Percentiles rank a stretch among this genome's conserved stretches.
Evolutionary conservation across 2,888 invertebrate genomes (phyloP).

Genomic region (Eumerus sabulonum): DNA sequence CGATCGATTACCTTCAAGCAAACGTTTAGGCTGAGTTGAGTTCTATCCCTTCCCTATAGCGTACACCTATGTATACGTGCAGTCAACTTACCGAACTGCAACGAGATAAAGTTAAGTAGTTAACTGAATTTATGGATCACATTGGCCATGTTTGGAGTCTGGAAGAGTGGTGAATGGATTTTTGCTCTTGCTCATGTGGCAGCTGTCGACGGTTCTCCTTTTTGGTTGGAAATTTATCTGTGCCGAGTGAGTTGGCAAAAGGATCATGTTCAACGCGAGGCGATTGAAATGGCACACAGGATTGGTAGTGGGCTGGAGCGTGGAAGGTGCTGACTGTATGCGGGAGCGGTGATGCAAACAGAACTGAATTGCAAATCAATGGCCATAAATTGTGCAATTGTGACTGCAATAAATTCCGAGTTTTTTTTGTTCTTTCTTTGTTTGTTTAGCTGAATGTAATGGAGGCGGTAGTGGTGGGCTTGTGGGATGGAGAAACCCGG

Average conservation of each 20-base stretch:
- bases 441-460: too few species aligned
- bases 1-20: constrained; percentile 68
- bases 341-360: background rate
- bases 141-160: constrained; percentile 49
- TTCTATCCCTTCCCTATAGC: constrained; percentile 1
- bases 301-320: too few species aligned
- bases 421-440: background rate
- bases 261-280: constrained; percentile 28
- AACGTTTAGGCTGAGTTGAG: constrained; percentile 22
- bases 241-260: constrained; percentile 38
- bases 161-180: constrained; percentile 21
- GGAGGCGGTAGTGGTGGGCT: too few species aligned
- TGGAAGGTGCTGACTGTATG: background rate
- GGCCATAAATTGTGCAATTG: constrained; percentile 26
- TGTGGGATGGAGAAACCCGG: too few species aligned
- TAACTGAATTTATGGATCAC: constrained; percentile 67
- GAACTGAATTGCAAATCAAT: constrained; percentile 1
- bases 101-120: constrained; percentile 63
- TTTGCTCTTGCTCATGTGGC: constrained; percentile 55
- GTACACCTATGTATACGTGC: constrained; percentile 36
- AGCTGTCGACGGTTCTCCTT: constrained; percentile 66
- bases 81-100: constrained; percentile 3
- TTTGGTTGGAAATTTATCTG: constrained; percentile 60
- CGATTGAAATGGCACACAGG: constrained; percentile 29
- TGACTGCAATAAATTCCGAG: constrained; percentile 27